Evolutionary conservation across 1,140 invertebrate species (phyloP), one percentile per base, ranked within the genome.

Genomic region (Aethina tumida): DNA sequence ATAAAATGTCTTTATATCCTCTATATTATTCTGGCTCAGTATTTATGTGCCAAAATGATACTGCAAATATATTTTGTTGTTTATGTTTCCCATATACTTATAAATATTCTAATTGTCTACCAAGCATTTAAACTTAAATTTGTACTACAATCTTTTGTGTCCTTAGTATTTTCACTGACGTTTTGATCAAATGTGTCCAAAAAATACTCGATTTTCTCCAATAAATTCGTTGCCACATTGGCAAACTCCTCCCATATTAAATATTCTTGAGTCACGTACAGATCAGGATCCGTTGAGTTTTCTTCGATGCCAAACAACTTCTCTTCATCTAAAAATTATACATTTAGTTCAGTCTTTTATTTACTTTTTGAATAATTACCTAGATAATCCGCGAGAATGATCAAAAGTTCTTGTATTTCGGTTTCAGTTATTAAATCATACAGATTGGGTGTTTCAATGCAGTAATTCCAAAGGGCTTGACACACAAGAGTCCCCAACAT

Each of bases 381-480:
- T 31, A 77, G 56, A 48, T 68, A 69, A 46, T 75, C 73, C 15
- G 70, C 66, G n/a, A 77, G 49, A 8, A 74, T 52, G 30, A 65
- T 62, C 15, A 71, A 55, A 2, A 77, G 54, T 36, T 69, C 63
- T 42, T 74, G 66, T 16, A 72, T 63, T 43, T 72, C 65, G 32
- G 63, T 54, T n/a, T 68, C 60, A 4, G 65, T 65, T 21, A 71
- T 51, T n/a, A 68, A 51, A 20, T 64, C 60, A 38, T 65, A 59
- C 14, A 65, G 53, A 56, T 67, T 64, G 27, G 59, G 55, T 3
- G 59, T 64, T 26, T 79, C 75, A 19, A 74, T 74, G 40, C 73
- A 74, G 47, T 75, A 78, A 62, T 84, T 84, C 79, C 80, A 83
- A 10, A 84, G 51, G 5, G 71, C 69, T 58, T 79, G 75, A 56